A percentile compares a stretch with the other conserved stretches of the same genome.
Conservation (phyloP, 1,140 invertebrate species). For the Orius insidiosus region DNA sequence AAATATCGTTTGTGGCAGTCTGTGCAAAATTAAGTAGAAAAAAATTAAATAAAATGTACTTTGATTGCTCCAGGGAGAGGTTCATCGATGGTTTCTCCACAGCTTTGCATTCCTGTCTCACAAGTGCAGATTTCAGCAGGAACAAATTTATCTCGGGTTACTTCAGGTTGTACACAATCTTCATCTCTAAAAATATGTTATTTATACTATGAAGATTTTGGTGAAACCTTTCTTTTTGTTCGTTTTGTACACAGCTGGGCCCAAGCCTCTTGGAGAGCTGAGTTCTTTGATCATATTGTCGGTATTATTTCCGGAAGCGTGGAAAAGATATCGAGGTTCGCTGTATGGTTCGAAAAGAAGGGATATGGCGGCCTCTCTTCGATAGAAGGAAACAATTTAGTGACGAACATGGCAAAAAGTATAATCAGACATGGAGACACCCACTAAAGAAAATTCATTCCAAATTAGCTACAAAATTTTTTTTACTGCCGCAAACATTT, state of each 20-base stretch:
- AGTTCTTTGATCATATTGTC: too few relatives aligned
- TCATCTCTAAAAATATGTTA: constrained; percentile 2
- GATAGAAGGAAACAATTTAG: constrained; percentile 18
- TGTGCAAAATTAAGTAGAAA: constrained; percentile 9
- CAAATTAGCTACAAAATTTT: too few relatives aligned
- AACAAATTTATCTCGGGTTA: background rate
- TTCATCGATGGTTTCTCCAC: constrained; percentile 14
- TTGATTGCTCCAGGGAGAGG: constrained; percentile 15
- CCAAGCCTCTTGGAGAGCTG: too few relatives aligned
- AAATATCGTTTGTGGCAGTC: constrained; percentile 18
- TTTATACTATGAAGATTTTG: background rate
- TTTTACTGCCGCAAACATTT: constrained; percentile 20
- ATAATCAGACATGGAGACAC: background rate
- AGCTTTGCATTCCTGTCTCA: constrained; percentile 18
- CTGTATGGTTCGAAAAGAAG: constrained; percentile 16
- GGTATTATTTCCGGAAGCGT: background rate
- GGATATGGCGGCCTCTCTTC: constrained; percentile 15
- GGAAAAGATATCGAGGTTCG: constrained; percentile 1
- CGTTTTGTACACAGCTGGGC: too few relatives aligned
- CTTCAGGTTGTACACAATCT: background rate
- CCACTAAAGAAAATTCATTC: too few relatives aligned
- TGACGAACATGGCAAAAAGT: constrained; percentile 21
- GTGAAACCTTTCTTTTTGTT: background rate
- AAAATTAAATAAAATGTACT: constrained; percentile 14
- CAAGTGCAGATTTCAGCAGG: constrained; percentile 17